A percentile compares a stretch with the other conserved stretches of the same genome.
These are phyloP conservation scores for Catharus bicknelli DNA, from an alignment of 2,113 vertebrate genomes.

Conservation along the genomic window DNA sequence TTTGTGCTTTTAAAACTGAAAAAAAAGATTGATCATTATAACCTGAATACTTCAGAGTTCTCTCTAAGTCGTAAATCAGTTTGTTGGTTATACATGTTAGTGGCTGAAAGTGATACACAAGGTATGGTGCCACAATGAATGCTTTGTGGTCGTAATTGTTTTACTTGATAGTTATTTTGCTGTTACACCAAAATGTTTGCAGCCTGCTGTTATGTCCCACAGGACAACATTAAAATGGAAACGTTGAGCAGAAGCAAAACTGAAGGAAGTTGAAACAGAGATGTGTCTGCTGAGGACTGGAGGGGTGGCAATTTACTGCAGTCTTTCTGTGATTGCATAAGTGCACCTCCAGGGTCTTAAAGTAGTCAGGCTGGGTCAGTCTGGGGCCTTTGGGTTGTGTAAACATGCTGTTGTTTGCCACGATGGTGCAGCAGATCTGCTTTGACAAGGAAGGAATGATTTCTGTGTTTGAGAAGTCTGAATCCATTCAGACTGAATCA, in stretches of 20 bases:
- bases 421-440: background rate
- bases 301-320: background rate
- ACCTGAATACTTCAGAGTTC: background rate
- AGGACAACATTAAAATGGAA: background rate
- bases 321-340: background rate
- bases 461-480: background rate
- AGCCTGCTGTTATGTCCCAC: background rate
- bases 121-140: background rate
- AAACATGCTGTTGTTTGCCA: background rate
- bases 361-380: background rate
- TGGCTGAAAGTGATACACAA: background rate
- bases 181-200: background rate
- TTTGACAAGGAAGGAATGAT: background rate
- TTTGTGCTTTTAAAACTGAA: background rate
- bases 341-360: background rate
- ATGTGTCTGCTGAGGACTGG: background rate
- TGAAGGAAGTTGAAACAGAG: background rate
- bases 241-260: background rate
- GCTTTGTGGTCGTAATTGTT: background rate
- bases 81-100: background rate
- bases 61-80: background rate
- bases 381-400: background rate
- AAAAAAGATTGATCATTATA: background rate
- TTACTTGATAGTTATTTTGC: background rate
- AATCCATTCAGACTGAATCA: background rate